phyloP scores from a whole-genome alignment of 2,888 invertebrate genomes.

The Rugalucina vietnamica region DNA sequence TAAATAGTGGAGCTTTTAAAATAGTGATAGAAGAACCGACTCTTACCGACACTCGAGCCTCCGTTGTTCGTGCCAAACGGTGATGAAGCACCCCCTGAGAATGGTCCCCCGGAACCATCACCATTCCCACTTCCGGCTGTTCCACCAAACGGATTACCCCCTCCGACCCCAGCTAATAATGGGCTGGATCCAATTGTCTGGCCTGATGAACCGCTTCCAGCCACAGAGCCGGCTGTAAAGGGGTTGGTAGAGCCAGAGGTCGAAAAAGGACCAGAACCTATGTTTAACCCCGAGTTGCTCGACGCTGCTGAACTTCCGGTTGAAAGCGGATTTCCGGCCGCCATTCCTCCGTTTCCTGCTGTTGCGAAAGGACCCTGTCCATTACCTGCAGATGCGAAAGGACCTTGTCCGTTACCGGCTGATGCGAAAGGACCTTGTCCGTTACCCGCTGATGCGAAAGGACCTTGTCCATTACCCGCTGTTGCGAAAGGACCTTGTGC shows the following conservation, averaged over 20 bases:
- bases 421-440: background rate
- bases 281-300: background rate
- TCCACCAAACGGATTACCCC: background rate
- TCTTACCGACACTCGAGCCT: no score
- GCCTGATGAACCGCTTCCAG: background rate
- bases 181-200: background rate
- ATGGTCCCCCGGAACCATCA: background rate
- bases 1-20: no score
- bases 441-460: background rate
- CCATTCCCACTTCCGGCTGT: background rate
- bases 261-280: background rate
- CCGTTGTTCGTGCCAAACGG: no score
- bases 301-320: constrained; percentile 15
- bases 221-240: background rate
- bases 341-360: constrained; percentile 13
- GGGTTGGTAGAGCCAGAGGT: background rate
- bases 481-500: background rate
- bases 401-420: background rate
- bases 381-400: background rate
- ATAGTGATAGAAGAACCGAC: no score
- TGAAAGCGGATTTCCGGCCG: background rate
- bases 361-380: constrained; percentile 7
- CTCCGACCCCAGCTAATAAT: background rate
- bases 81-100: no score
- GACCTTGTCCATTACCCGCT: background rate